phyloP scores from a whole-genome alignment of 2,113 vertebrate genomes.

The Burhinus oedicnemus region DNA sequence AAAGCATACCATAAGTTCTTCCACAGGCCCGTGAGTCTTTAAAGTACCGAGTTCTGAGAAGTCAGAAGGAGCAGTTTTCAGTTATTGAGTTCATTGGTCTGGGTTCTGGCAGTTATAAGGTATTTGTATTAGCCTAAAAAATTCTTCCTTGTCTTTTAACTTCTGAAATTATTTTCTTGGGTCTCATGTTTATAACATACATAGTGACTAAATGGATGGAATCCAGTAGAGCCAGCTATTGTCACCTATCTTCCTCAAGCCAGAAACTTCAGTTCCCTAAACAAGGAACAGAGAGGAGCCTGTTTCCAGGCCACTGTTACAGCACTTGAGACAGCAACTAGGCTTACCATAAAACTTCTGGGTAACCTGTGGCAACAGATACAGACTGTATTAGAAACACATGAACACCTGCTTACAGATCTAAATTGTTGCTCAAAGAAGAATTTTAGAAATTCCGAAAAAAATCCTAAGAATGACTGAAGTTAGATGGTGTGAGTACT shows the following conservation, averaged over 20 bases:
- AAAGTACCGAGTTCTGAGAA: not conserved
- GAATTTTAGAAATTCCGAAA: not conserved
- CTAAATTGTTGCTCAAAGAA: not conserved
- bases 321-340: not conserved
- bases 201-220: not conserved
- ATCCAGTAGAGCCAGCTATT: not conserved
- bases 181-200: not conserved
- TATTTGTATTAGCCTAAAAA: not conserved
- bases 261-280: not conserved
- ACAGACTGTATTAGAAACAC: not conserved
- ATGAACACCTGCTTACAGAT: not conserved
- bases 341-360: not conserved
- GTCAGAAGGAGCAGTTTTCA: not conserved
- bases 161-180: not conserved
- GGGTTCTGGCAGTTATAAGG: not conserved
- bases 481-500: not conserved
- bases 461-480: not conserved
- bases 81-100: not conserved
- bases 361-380: not conserved
- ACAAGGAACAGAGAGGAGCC: not conserved
- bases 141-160: fast-evolving
- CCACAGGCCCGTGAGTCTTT: not conserved
- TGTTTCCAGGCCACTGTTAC: not conserved
- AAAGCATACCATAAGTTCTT: not conserved
- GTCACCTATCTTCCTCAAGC: not conserved